Evolutionary conservation across 2,888 invertebrate species (phyloP).

Genomic region (Netelia inedita): DNA sequence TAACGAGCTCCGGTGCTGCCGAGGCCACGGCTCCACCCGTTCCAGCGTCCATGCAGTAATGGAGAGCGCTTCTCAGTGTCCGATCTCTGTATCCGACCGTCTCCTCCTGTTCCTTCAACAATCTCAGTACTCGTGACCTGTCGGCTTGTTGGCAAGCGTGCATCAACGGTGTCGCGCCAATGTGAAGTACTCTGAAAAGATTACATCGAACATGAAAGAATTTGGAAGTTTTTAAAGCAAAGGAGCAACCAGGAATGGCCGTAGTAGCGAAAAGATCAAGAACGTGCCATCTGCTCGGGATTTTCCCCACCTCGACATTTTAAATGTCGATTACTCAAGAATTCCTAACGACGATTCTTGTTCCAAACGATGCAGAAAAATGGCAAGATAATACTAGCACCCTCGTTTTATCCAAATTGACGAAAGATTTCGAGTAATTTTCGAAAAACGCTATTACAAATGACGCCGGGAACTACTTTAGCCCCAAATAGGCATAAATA

Average conservation of each 20-base stretch:
- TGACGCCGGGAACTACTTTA: not conserved
- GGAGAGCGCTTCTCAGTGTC: constrained; percentile 94
- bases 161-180: constrained; percentile 94
- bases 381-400: not conserved
- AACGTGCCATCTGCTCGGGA: not conserved
- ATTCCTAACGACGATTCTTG: not conserved
- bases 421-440: not conserved
- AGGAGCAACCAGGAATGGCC: not conserved
- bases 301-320: not conserved
- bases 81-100: constrained; percentile 91
- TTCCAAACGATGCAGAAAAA: not conserved
- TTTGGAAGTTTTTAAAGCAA: not conserved
- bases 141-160: constrained; percentile 96
- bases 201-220: not conserved
- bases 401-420: not conserved
- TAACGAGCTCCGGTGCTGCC: constrained; percentile 94
- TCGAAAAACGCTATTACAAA: not conserved
- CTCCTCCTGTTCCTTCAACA: constrained; percentile 89
- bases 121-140: constrained; percentile 91
- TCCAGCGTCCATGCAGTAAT: constrained; percentile 93
- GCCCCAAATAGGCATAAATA: not conserved
- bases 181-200: constrained; percentile 81
- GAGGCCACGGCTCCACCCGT: constrained; percentile 90
- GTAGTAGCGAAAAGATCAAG: not conserved
- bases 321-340: not conserved